Evolutionary conservation across 2,888 invertebrate species (phyloP).

Genomic region (Eurytoma californica): DNA sequence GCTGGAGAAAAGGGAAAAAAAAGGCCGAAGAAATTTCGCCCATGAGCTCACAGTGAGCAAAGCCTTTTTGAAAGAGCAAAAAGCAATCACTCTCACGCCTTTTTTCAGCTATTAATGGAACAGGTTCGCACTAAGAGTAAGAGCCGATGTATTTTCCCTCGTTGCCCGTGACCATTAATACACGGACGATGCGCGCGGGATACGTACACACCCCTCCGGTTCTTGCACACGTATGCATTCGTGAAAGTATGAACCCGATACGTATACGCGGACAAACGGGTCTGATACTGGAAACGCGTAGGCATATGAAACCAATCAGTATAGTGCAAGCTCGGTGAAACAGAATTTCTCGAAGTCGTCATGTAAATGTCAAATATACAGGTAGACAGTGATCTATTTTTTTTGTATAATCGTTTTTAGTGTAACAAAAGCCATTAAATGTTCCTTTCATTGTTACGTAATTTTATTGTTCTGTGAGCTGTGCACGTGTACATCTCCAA

Average conservation of each 20-base stretch:
- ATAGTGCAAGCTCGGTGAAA: conserved; percentile 2
- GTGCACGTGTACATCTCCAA: too few relatives aligned
- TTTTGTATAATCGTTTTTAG: too few relatives aligned
- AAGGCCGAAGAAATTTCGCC: conserved; percentile 3
- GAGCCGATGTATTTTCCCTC: conserved; percentile 10
- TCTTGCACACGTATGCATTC: background rate
- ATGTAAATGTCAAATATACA: too few relatives aligned
- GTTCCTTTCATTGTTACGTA: too few relatives aligned
- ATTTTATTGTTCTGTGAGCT: too few relatives aligned
- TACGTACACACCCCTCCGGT: background rate
- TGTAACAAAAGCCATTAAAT: too few relatives aligned
- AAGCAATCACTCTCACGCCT: conserved; percentile 30
- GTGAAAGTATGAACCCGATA: background rate
- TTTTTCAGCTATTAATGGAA: conserved; percentile 25
- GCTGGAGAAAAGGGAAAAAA: background rate
- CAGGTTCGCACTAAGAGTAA: conserved; percentile 4
- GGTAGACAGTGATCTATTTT: too few relatives aligned
- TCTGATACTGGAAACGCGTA: background rate
- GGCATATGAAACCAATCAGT: conserved; percentile 15
- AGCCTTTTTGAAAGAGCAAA: conserved; percentile 20
- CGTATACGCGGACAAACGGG: background rate
- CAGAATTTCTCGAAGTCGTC: conserved; percentile 8
- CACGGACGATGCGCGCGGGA: background rate
- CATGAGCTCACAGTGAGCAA: background rate
- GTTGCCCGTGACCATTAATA: conserved; percentile 19